These are phyloP conservation scores for Omphaloscelis lunosa DNA, from an alignment of 2,888 invertebrate species.

Conservation along the genomic window DNA sequence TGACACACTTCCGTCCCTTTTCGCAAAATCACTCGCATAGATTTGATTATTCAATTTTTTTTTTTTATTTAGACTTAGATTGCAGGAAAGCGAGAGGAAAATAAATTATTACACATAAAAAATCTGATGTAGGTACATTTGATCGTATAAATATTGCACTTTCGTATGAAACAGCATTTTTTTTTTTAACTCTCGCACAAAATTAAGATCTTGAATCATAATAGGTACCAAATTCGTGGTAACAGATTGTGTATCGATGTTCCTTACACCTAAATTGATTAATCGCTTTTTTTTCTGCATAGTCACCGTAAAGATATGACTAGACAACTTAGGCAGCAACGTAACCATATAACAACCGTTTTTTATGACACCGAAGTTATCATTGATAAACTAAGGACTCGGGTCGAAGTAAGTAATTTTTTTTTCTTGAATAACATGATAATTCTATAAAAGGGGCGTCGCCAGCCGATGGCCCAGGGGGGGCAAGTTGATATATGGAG, in stretches of 20 bases:
- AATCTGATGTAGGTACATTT: no score
- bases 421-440: neutral
- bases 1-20: no score
- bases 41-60: no score
- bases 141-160: no score
- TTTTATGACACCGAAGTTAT: constrained; percentile 77
- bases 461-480: no score
- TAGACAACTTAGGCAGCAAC: constrained; percentile 79
- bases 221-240: neutral
- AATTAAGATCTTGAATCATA: neutral
- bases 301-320: constrained; percentile 76
- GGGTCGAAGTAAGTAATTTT: constrained; percentile 76
- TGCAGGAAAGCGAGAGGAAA: no score
- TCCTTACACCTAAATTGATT: neutral
- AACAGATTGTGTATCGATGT: neutral
- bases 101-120: no score
- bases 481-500: no score
- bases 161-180: no score
- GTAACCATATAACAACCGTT: constrained; percentile 79
- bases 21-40: no score
- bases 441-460: no score
- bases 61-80: no score
- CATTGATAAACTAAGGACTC: constrained; percentile 74
- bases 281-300: constrained; percentile 23
- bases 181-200: neutral